A percentile compares a stretch with the other conserved stretches of the same genome.
Conservation (phyloP, 2,113 vertebrate species). For the Scomber scombrus region DNA sequence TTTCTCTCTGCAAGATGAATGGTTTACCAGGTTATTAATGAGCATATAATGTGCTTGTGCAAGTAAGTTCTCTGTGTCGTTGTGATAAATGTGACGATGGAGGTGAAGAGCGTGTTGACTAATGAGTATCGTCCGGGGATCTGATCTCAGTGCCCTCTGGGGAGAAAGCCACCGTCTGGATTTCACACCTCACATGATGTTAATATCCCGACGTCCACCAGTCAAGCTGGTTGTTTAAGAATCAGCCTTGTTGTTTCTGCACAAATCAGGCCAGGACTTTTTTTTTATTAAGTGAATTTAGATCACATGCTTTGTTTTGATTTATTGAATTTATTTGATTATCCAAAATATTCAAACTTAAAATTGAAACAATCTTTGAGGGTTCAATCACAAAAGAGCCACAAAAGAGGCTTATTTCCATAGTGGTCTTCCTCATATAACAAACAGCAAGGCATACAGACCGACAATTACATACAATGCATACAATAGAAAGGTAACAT, state of each 20-base stretch:
- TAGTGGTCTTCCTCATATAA: too few species aligned
- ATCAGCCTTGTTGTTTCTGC: conserved; percentile 15
- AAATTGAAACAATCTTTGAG: too few species aligned
- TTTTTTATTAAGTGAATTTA: too few species aligned
- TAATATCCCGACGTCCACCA: conserved; percentile 58
- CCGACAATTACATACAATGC: too few species aligned
- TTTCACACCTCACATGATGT: conserved; percentile 76
- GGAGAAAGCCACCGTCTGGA: conserved; percentile 61
- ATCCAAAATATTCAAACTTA: too few species aligned
- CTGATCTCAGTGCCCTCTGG: conserved; percentile 85
- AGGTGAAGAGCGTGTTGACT: conserved; percentile 88
- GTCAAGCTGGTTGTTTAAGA: conserved; percentile 67
- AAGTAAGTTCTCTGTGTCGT: conserved; percentile 90
- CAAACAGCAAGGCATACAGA: too few species aligned
- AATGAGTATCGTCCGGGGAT: conserved; percentile 85
- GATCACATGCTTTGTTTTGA: too few species aligned
- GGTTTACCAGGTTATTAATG: conserved; percentile 91
- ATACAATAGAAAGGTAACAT: too few species aligned
- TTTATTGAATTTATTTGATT: too few species aligned
- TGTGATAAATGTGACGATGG: conserved; percentile 93
- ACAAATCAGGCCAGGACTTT: not conserved
- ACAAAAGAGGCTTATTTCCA: too few species aligned
- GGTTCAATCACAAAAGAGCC: too few species aligned
- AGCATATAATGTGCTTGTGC: conserved; percentile 90
- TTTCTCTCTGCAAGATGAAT: conserved; percentile 87